Evolutionary conservation across 1,140 invertebrate species (phyloP).

Genomic region (Cotesia glomerata): DNA sequence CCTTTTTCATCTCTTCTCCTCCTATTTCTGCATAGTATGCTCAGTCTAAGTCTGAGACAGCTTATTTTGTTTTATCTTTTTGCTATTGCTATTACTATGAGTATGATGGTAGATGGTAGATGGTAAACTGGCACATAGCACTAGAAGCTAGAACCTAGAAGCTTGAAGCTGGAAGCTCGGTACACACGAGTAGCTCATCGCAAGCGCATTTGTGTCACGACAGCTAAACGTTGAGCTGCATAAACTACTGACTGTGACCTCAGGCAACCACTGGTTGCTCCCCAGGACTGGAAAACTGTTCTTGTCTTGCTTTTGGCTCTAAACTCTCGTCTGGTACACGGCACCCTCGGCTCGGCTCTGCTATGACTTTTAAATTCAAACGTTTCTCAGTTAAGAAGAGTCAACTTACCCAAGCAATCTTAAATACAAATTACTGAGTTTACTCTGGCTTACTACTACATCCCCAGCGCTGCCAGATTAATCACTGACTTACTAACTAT

Average conservation of each 20-base stretch:
- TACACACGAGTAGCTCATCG: slow-evolving; percentile 6
- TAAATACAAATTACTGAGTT: slow-evolving; percentile 28
- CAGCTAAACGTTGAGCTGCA: slow-evolving; percentile 21
- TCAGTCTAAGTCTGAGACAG: too few species aligned
- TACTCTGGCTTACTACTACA: not conserved
- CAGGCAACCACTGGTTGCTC: slow-evolving; percentile 42
- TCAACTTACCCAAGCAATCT: slow-evolving; percentile 30
- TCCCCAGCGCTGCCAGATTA: slow-evolving; percentile 2
- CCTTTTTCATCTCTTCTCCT: too few species aligned
- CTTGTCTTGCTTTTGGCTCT: too few species aligned
- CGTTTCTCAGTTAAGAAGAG: slow-evolving; percentile 11
- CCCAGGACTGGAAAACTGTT: not conserved
- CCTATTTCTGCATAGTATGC: too few species aligned
- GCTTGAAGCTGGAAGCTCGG: not conserved
- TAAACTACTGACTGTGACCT: slow-evolving; percentile 29
- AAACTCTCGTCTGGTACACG: too few species aligned
- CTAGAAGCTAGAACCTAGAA: not conserved
- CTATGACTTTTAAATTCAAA: slow-evolving; percentile 27
- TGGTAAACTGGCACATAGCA: not conserved
- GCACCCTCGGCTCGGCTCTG: not conserved
- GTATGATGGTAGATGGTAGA: not conserved
- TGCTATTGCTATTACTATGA: too few species aligned
- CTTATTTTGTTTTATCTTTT: too few species aligned
- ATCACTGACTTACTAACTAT: slow-evolving; percentile 1
- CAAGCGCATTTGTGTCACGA: slow-evolving; percentile 15